phyloP scores from a whole-genome alignment of 1,140 invertebrate genomes.

The Listronotus bonariensis region DNA sequence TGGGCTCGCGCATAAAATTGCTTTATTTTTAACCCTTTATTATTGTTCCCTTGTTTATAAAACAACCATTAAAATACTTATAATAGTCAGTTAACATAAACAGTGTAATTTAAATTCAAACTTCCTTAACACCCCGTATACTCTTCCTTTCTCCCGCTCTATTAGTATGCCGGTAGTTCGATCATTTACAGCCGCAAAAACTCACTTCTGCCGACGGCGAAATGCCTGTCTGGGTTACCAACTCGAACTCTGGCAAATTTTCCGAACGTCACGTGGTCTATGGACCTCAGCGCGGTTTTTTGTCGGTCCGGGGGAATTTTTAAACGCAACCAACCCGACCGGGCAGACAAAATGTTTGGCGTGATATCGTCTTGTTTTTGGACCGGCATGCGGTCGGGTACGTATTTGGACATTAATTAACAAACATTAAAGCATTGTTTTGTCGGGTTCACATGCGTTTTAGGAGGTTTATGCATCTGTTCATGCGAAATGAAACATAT shows the following conservation, averaged over 20 bases:
- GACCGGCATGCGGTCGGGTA: slow-evolving; percentile 32
- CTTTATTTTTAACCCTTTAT: too few relatives aligned
- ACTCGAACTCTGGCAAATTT: slow-evolving; percentile 28
- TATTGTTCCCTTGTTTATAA: too few relatives aligned
- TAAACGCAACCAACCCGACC: slow-evolving; percentile 12
- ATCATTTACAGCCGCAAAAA: slow-evolving; percentile 32
- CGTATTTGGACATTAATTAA: slow-evolving; percentile 50
- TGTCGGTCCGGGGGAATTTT: slow-evolving; percentile 20
- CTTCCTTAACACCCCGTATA: slow-evolving; percentile 29
- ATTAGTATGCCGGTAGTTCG: slow-evolving; percentile 42
- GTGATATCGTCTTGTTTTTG: slow-evolving; percentile 37
- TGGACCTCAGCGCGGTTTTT: slow-evolving; percentile 36
- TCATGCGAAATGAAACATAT: slow-evolving; percentile 36
- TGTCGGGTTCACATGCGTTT: slow-evolving; percentile 47
- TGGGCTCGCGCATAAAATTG: too few relatives aligned
- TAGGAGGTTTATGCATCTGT: slow-evolving; percentile 39
- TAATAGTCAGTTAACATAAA: too few relatives aligned
- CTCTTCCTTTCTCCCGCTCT: slow-evolving; percentile 15
- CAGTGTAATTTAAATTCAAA: slow-evolving; percentile 17
- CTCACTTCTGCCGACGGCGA: slow-evolving; percentile 28
- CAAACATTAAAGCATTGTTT: slow-evolving; percentile 52
- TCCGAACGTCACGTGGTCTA: slow-evolving; percentile 42
- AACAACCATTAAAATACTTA: too few relatives aligned
- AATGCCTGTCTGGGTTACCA: slow-evolving; percentile 29
- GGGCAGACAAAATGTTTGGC: slow-evolving; percentile 38